Conservation (phyloP, 1,140 invertebrate species). For the Leptestheria dahalacensis region DNA sequence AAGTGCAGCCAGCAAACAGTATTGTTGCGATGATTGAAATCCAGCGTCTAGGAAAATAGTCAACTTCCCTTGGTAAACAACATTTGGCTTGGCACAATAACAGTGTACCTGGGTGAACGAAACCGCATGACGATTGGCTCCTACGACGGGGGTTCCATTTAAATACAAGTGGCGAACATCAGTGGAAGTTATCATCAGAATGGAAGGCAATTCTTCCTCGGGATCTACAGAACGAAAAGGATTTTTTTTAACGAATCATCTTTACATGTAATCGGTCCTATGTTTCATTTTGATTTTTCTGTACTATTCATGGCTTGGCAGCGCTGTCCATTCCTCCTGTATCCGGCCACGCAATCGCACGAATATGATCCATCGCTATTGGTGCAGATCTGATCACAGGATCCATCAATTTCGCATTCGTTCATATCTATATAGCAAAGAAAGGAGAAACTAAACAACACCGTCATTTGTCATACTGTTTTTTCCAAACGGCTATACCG, state of each 20-base stretch:
- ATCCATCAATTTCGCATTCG: conserved; percentile 51
- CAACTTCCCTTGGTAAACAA: conserved; percentile 26
- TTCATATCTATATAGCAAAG: conserved; percentile 43
- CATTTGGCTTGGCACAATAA: neutral
- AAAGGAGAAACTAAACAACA: conserved; percentile 17
- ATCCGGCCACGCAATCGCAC: conserved; percentile 62
- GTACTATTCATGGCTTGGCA: conserved; percentile 53
- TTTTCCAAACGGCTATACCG: conserved; percentile 28
- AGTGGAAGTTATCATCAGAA: conserved; percentile 37
- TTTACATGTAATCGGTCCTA: conserved; percentile 13
- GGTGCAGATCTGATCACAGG: conserved; percentile 62
- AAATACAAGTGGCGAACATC: conserved; percentile 36
- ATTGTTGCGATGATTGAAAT: conserved; percentile 36
- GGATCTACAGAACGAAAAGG: conserved; percentile 31
- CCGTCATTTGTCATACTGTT: no score
- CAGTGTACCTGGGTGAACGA: conserved; percentile 34
- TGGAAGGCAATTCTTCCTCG: conserved; percentile 30
- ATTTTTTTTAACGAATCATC: conserved; percentile 2
- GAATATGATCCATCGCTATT: conserved; percentile 52
- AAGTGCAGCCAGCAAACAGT: conserved; percentile 51
- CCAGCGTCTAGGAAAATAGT: conserved; percentile 20
- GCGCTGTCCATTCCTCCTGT: conserved; percentile 35
- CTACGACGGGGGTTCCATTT: conserved; percentile 33
- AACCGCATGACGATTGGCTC: conserved; percentile 28
- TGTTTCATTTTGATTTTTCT: no score